Evolutionary conservation across 2,888 invertebrate species (phyloP).

Genomic region (Drosophila anomalata): DNA sequence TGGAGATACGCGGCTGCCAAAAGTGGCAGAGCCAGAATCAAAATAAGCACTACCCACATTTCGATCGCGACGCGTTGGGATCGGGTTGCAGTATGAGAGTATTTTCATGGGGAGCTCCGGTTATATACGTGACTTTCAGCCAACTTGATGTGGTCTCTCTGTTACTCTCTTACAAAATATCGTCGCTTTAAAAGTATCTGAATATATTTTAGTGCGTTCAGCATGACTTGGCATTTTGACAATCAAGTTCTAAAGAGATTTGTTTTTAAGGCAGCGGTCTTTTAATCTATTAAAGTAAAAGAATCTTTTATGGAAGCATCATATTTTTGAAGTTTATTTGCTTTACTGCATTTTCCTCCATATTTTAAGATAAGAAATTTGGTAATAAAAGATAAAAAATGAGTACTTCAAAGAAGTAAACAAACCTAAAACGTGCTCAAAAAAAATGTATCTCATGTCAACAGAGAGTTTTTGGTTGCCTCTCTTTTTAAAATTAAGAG

Average conservation of each 20-base stretch:
- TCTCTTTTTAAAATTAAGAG: constrained; percentile 12
- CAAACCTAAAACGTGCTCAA: neutral
- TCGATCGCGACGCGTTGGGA: constrained; percentile 9
- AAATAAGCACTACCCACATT: constrained; percentile 59
- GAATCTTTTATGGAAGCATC: neutral
- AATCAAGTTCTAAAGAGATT: constrained; percentile 22
- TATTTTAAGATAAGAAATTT: neutral
- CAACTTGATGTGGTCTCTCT: neutral
- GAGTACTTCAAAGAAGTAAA: neutral
- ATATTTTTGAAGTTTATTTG: neutral
- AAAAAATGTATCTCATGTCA: constrained; percentile 1
- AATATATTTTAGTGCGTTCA: constrained; percentile 29
- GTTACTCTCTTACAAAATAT: neutral
- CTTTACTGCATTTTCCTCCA: neutral
- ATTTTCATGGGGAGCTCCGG: neutral
- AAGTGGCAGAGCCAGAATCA: constrained; percentile 59
- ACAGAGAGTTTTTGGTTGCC: constrained; percentile 6
- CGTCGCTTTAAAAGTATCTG: neutral
- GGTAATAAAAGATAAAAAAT: neutral
- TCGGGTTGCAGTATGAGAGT: constrained; percentile 26
- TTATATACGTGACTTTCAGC: constrained; percentile 20
- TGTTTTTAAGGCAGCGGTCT: neutral
- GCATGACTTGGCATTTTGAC: constrained; percentile 10
- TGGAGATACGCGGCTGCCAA: constrained; percentile 57
- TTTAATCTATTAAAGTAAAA: neutral